Base-by-base conservation (phyloP, 2,888 invertebrate species). In the Scaptomyza caliginosa region DNA sequence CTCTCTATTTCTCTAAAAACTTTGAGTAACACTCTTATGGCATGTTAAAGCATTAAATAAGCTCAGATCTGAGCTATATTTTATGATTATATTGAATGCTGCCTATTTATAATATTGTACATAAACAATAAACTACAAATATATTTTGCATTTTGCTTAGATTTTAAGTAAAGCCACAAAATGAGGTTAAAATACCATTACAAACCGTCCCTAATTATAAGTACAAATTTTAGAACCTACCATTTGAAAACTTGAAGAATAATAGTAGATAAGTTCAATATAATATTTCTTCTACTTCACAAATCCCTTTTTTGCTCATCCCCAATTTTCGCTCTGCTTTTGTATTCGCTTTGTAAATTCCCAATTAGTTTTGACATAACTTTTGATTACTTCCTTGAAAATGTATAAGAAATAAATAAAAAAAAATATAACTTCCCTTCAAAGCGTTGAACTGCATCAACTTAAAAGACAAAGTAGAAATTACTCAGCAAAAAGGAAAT, bases 71-170 rank as follows among this genome's bases (percentile, higher is more conserved):
- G 58, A 67, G 56, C 38, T 34, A 55, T 67, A 59, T 56, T 70
- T 40, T 62, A 51, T 38, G 38, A 68, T 57, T 43, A 62, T 65
- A 57, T 38, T 71, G 80, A 82, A 82, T 85, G 83, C 66, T 60
- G 66, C 46, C 32, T 69, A 62, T 52, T 57, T 56, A 40, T 39
- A 59, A 50, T 40, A 55, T 40, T 63, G 54, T 46, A 45, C 26
- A 42, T 16, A 49, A 13, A 50, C 39, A 32, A 50, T 23, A 19
- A 13, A 36, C 7, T 7, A 32, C 13, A 19, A 16, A 38, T 6
- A 17, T 28, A 21, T 50, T 57, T 54, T 69, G 72, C 76, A 76
- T 75, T 73, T 75, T 54, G 45, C 17, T 49, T 75, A 75, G 58
- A 23, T 45, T 6, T 40, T 56, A 56, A 74, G 55, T 45, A 55